phyloP scores from a whole-genome alignment of 1,140 invertebrate genomes.

The Halesus radiatus region DNA sequence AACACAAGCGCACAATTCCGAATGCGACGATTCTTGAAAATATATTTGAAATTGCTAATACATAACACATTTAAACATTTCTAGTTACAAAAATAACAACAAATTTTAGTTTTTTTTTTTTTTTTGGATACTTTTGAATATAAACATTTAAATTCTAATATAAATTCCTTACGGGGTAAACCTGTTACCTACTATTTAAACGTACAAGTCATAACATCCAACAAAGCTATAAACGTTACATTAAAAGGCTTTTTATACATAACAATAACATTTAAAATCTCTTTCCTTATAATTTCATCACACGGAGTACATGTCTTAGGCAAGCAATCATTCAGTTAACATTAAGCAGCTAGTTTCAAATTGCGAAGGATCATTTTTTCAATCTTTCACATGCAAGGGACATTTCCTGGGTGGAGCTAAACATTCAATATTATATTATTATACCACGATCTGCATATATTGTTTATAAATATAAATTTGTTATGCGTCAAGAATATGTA shows the following conservation, averaged over 20 bases:
- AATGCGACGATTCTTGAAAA: neutral
- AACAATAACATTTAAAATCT: slow-evolving; percentile 14
- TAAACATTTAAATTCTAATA: neutral
- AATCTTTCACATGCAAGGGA: no score
- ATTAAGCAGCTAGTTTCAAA: neutral
- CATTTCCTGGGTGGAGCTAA: no score
- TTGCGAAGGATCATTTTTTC: neutral
- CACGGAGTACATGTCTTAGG: neutral
- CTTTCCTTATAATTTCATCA: slow-evolving; percentile 1
- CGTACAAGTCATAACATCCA: slow-evolving; percentile 29
- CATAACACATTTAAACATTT: neutral
- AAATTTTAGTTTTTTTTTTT: slow-evolving; percentile 3
- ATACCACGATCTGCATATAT: no score
- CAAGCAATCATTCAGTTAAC: neutral
- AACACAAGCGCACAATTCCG: neutral
- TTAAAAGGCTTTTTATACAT: slow-evolving; percentile 35
- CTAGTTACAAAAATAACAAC: neutral
- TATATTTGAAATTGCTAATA: neutral
- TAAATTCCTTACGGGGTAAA: slow-evolving; percentile 29
- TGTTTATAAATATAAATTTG: no score
- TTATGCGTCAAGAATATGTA: no score
- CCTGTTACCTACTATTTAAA: slow-evolving; percentile 30
- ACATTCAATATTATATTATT: no score
- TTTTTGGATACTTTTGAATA: slow-evolving; percentile 7
- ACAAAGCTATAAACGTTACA: slow-evolving; percentile 29